A percentile compares a stretch with the other conserved stretches of the same genome.
Conservation (phyloP, 2,113 vertebrate species). For the human region GRCh38 chr1:77658001-77658500, state of each 20-base stretch:
- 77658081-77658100: too few species aligned
- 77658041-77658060: too few species aligned
- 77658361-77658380: not conserved
- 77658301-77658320: not conserved
- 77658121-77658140: too few species aligned
- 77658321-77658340: not conserved
- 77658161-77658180: too few species aligned
- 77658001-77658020: too few species aligned
- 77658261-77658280: not conserved
- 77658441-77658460: not conserved
- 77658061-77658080: too few species aligned
- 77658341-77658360: not conserved
- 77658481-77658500: not conserved
- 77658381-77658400: not conserved
- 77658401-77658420: not conserved
- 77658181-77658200: too few species aligned
- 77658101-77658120: too few species aligned
- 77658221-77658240: slow-evolving; percentile 2
- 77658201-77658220: not conserved
- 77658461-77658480: not conserved
- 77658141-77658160: too few species aligned
- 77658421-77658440: not conserved
- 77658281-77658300: not conserved
- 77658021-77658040: too few species aligned
- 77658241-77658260: not conserved